Base-by-base conservation (phyloP, 2,797 vertebrate species). In the Oreonectes daqikongensis region DNA sequence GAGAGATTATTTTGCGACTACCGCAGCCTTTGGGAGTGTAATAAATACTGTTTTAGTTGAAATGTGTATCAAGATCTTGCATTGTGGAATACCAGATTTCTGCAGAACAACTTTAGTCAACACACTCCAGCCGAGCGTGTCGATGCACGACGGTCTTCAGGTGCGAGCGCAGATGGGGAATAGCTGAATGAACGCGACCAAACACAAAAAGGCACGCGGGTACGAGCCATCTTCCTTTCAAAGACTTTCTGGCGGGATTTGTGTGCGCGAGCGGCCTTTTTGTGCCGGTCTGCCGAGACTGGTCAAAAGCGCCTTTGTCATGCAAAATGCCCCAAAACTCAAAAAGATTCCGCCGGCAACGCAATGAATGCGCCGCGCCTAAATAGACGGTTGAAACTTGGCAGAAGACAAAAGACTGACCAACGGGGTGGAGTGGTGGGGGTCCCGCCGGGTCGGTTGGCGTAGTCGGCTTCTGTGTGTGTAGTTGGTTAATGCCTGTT, bases 351-450 rank as follows among this genome's bases (percentile, higher is more conserved):
- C 26, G 77, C 84, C 78, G 75, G 75, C 85, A 63, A 85, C 86
- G 87, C 89, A 91, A 91, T 93, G 88, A 92, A 88, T 89, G 78
- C 78, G 71, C 42, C 18, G 5, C 22, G 57, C 88, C 92, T 88
- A 90, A 92, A 91, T 82, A 90, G 88, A 85, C 73, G 46, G 87
- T 86, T 90, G 89, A 89, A 90, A 87, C 86, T 90, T 77, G 81
- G 81, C 80, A 20, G 81, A 53, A 88, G 79, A 93, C 89, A 91
- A 92, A 92, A 86, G 88, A 72, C 61, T 72, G 82, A 52, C 72
- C 81, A 73, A 81, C 69, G 20, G 18, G 22, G 42, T 20, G 38
- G 18, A 28, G 12, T 53, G 14, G 14, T 5, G 38, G 52, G 40
- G n/a, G n/a, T 66, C 24, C 40, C 18, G 52, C 22, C 17, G 68